A percentile compares a stretch with the other conserved stretches of the same genome.
Conservation (phyloP, 2,888 invertebrate genomes). For the Drosophila cognata region DNA sequence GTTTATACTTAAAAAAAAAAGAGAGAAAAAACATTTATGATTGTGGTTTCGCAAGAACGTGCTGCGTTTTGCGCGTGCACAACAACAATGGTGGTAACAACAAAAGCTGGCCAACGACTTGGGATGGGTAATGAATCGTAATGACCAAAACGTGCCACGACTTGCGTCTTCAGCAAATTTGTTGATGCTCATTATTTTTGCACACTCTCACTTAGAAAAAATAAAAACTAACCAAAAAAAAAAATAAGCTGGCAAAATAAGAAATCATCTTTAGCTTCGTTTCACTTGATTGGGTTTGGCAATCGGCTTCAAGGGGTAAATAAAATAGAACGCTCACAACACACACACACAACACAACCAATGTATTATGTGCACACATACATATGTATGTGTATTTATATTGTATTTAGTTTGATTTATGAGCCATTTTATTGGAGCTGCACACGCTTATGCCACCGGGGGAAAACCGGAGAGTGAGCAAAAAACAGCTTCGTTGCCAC, state of each 20-base stretch:
- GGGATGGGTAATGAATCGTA: conserved; percentile 65
- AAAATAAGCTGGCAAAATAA: conserved; percentile 6
- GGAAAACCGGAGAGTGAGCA: conserved; percentile 66
- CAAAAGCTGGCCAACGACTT: conserved; percentile 46
- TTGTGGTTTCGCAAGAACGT: conserved; percentile 50
- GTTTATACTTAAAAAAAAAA: conserved; percentile 22
- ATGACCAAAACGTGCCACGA: conserved; percentile 76
- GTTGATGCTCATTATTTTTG: conserved; percentile 19
- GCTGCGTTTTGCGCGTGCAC: conserved; percentile 37
- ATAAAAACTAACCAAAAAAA: neutral
- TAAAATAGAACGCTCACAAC: conserved; percentile 50
- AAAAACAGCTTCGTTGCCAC: conserved; percentile 56
- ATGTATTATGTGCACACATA: conserved; percentile 42
- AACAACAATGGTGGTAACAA: conserved; percentile 28
- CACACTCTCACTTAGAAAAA: conserved; percentile 10
- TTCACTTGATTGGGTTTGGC: conserved; percentile 25
- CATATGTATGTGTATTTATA: conserved; percentile 17
- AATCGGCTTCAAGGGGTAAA: conserved; percentile 49
- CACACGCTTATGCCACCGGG: conserved; percentile 24
- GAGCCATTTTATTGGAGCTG: conserved; percentile 62
- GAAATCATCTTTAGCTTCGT: conserved; percentile 36
- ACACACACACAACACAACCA: conserved; percentile 4
- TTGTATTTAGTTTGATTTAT: conserved; percentile 70
- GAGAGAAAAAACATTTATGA: conserved; percentile 8
- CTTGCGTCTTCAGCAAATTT: conserved; percentile 42